Conservation (phyloP, 2,888 invertebrate species). For the Exocentrus adspersus region DNA sequence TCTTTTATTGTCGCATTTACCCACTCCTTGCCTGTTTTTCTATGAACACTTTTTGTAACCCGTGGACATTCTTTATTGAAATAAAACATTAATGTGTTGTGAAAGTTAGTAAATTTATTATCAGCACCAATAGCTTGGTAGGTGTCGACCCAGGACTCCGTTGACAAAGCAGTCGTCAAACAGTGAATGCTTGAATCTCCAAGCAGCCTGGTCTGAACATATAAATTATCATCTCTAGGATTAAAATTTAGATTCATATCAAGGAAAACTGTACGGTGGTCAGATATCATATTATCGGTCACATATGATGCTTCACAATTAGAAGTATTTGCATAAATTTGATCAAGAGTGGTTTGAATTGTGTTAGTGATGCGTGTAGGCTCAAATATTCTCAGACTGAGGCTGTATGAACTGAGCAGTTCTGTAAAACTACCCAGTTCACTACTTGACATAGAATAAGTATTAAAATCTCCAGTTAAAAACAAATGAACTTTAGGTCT, state of each 20-base stretch:
- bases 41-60: background rate
- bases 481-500: background rate
- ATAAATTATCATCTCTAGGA: background rate
- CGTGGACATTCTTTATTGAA: background rate
- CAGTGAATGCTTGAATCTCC: background rate
- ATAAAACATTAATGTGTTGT: background rate
- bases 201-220: background rate
- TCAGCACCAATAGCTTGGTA: background rate
- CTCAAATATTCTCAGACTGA: background rate
- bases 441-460: background rate
- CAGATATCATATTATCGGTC: background rate
- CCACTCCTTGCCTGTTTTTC: background rate
- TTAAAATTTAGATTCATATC: background rate
- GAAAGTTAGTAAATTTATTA: background rate
- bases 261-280: constrained; percentile 6
- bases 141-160: background rate
- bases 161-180: background rate
- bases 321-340: background rate
- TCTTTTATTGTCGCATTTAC: background rate
- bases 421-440: background rate
- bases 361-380: background rate
- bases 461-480: background rate
- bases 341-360: background rate
- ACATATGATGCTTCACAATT: background rate
- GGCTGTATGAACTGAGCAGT: background rate